Evolutionary conservation across 1,140 invertebrate species (phyloP).

Genomic region (Pygmarrhopalites habei): DNA sequence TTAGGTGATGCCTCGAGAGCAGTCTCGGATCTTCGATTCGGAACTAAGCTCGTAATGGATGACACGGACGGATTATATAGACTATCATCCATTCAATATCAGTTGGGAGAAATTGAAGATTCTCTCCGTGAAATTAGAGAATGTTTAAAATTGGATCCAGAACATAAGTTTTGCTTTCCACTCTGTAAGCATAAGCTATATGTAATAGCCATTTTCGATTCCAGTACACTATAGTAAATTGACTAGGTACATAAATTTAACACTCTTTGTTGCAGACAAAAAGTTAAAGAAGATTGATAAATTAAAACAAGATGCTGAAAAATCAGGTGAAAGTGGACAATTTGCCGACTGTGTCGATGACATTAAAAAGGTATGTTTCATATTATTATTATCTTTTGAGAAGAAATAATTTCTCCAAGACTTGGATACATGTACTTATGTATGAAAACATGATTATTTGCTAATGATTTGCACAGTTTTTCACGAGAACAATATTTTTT

Average conservation of each 20-base stretch:
- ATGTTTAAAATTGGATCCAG: constrained; percentile 95
- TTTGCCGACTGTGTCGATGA: constrained; percentile 67
- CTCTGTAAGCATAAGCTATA: too few species aligned
- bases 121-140: constrained; percentile 88
- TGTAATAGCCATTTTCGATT: too few species aligned
- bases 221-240: too few species aligned
- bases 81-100: constrained; percentile 76
- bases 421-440: neutral
- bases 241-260: too few species aligned
- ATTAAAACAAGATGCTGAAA: constrained; percentile 61
- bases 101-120: constrained; percentile 83
- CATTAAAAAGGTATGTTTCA: constrained; percentile 55
- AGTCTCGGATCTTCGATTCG: constrained; percentile 79
- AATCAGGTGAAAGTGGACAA: constrained; percentile 52
- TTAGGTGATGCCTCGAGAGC: constrained; percentile 76
- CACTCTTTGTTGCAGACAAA: too few species aligned
- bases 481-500: too few species aligned
- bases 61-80: constrained; percentile 79
- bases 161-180: constrained; percentile 94
- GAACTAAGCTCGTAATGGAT: constrained; percentile 83
- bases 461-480: too few species aligned
- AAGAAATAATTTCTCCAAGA: neutral
- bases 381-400: neutral
- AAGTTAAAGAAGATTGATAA: constrained; percentile 94
- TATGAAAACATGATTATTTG: neutral